These are phyloP conservation scores for Hapalemur alaotrensis DNA, from an alignment of 2,797 vertebrate genomes.

Conservation along the genomic window DNA sequence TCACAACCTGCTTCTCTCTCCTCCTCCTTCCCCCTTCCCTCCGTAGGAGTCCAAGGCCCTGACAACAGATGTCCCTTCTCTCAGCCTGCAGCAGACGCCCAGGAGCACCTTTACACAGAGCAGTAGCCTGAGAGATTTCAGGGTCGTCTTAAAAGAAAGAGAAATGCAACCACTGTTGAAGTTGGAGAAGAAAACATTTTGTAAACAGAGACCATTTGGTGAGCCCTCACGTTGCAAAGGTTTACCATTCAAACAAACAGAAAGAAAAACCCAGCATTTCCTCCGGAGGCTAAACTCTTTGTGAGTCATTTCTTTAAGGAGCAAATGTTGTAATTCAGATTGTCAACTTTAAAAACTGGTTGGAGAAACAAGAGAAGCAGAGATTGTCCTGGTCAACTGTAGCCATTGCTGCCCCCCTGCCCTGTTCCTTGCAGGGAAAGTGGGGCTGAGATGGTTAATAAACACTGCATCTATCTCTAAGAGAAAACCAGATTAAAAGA, in stretches of 20 bases:
- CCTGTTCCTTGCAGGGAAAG: not conserved
- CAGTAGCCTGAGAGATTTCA: not conserved
- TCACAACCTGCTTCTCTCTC: conserved; percentile 21
- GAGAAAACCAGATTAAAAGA: conserved; percentile 18
- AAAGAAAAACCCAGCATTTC: not conserved
- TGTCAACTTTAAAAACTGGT: not conserved
- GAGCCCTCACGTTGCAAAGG: conserved; percentile 32
- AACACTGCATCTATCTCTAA: not conserved
- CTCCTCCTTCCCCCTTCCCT: not conserved
- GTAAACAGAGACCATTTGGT: conserved; percentile 40
- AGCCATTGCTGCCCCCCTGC: not conserved
- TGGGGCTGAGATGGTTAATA: not conserved
- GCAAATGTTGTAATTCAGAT: not conserved
- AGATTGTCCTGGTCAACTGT: not conserved
- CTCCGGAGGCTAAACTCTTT: not conserved
- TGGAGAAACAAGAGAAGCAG: not conserved
- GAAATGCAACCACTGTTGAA: not conserved
- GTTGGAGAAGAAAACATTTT: conserved; percentile 35
- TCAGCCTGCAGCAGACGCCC: not conserved
- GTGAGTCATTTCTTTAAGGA: conserved; percentile 31
- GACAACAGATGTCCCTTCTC: conserved; percentile 29
- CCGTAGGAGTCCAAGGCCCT: not conserved
- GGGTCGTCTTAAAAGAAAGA: not conserved
- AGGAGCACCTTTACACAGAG: conserved; percentile 3
- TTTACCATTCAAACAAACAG: conserved; percentile 28